Evolutionary conservation across 2,888 invertebrate species (phyloP).

Genomic region (Xestoiulus laeticollis): DNA sequence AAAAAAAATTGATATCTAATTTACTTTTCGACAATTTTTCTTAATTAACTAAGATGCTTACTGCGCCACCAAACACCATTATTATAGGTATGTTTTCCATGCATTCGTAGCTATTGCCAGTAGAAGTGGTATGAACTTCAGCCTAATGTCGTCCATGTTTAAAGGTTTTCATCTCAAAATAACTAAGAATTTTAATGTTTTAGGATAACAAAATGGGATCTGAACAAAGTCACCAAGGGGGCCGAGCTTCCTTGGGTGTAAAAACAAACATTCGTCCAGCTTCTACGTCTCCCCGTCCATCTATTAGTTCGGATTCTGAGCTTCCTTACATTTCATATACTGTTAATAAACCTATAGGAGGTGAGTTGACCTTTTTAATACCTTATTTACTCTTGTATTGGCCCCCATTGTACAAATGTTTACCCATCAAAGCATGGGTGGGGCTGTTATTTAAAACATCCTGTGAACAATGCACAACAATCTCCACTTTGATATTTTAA

Average conservation of each 20-base stretch:
- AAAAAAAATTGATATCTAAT: too few species aligned
- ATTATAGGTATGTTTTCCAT: neutral
- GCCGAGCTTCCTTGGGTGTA: neutral
- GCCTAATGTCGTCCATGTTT: neutral
- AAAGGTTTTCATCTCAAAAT: neutral
- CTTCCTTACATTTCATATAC: conserved; percentile 92
- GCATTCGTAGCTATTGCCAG: neutral
- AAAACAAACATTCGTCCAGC: conserved; percentile 46
- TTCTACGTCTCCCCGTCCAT: conserved; percentile 52
- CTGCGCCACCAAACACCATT: neutral
- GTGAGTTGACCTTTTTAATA: neutral
- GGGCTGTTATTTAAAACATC: too few species aligned
- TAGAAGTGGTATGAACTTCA: neutral
- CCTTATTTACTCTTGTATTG: neutral
- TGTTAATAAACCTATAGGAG: conserved; percentile 68
- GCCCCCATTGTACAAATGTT: too few species aligned
- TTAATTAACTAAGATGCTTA: neutral
- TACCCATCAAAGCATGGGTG: too few species aligned
- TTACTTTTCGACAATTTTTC: neutral
- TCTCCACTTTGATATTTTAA: too few species aligned
- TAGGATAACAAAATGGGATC: conserved; percentile 47
- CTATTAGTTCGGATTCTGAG: conserved; percentile 81
- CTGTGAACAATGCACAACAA: too few species aligned
- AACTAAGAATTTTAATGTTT: neutral
- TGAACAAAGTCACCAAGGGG: conserved; percentile 51